Evolutionary conservation across 2,888 invertebrate genomes (phyloP).

Genomic region (Machimus rusticus): DNA sequence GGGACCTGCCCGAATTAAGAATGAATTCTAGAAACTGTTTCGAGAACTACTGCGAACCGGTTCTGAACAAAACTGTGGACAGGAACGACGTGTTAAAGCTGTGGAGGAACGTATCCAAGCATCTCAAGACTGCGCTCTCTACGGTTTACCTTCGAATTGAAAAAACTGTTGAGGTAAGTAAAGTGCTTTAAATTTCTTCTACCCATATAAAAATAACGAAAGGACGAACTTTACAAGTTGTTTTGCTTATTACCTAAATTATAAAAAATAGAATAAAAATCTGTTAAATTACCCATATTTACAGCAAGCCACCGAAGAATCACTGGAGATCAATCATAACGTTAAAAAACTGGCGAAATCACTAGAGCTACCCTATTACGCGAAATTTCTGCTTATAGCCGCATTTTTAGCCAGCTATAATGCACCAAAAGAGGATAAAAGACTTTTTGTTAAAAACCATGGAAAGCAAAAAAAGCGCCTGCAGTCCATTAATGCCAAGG

Average conservation of each 20-base stretch:
- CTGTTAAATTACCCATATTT: not conserved
- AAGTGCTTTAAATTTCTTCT: not conserved
- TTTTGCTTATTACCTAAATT: too few relatives aligned
- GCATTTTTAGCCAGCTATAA: constrained; percentile 94
- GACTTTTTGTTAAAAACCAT: constrained; percentile 83
- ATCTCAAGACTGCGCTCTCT: constrained; percentile 77
- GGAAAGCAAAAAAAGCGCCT: constrained; percentile 75
- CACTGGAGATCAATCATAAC: constrained; percentile 51
- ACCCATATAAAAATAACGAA: too few relatives aligned
- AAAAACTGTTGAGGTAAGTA: constrained; percentile 31
- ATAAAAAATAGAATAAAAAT: too few relatives aligned
- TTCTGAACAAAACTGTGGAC: constrained; percentile 71
- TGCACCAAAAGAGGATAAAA: constrained; percentile 85
- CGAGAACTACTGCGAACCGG: constrained; percentile 79
- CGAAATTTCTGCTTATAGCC: constrained; percentile 88
- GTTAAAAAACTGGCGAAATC: constrained; percentile 70
- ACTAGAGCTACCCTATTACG: constrained; percentile 85
- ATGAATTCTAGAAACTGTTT: constrained; percentile 82
- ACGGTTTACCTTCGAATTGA: constrained; percentile 78
- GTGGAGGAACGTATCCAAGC: constrained; percentile 82
- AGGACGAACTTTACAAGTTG: too few relatives aligned
- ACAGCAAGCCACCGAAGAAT: constrained; percentile 2
- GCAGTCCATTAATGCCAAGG: constrained; percentile 69
- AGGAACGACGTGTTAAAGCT: constrained; percentile 73
- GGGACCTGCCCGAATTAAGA: constrained; percentile 83